Conservation (phyloP, 2,797 vertebrate genomes). For the Luscinia luscinia region DNA sequence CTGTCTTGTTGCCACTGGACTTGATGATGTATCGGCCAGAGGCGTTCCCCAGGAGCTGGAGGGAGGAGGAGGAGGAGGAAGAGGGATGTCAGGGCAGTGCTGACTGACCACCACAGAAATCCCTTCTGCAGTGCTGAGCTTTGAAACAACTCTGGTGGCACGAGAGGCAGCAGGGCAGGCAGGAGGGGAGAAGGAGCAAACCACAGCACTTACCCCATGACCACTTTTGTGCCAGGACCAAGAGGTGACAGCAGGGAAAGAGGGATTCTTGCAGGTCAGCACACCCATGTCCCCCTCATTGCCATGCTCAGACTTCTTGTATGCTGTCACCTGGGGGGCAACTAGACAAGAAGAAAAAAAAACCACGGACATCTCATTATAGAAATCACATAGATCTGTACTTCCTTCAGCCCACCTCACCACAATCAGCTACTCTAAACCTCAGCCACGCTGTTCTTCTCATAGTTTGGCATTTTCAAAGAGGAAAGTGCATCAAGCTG, state of each 20-base stretch:
- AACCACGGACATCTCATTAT: fast-evolving
- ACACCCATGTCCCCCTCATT: conserved; percentile 84
- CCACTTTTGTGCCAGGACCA: conserved; percentile 75
- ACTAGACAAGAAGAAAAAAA: conserved; percentile 68
- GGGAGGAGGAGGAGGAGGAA: not conserved
- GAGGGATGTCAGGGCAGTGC: not conserved
- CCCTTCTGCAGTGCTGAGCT: not conserved
- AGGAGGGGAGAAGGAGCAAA: not conserved
- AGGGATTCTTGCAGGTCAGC: conserved; percentile 82
- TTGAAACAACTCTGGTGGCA: not conserved
- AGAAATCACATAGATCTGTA: fast-evolving
- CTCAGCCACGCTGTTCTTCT: not conserved
- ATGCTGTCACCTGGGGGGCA: conserved; percentile 76
- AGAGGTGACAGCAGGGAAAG: conserved; percentile 71
- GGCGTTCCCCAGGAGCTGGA: conserved; percentile 81
- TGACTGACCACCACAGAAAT: not conserved
- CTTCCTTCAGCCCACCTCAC: not conserved
- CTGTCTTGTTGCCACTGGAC: conserved; percentile 76
- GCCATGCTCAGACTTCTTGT: conserved; percentile 88
- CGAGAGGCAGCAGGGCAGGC: not conserved
- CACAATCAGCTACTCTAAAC: not conserved
- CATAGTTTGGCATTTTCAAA: not conserved
- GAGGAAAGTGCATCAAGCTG: not conserved
- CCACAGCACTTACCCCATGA: not conserved
- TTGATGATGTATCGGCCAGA: conserved; percentile 81